phyloP scores from a whole-genome alignment of 2,888 invertebrate species.

The Eupithecia pulchellata region DNA sequence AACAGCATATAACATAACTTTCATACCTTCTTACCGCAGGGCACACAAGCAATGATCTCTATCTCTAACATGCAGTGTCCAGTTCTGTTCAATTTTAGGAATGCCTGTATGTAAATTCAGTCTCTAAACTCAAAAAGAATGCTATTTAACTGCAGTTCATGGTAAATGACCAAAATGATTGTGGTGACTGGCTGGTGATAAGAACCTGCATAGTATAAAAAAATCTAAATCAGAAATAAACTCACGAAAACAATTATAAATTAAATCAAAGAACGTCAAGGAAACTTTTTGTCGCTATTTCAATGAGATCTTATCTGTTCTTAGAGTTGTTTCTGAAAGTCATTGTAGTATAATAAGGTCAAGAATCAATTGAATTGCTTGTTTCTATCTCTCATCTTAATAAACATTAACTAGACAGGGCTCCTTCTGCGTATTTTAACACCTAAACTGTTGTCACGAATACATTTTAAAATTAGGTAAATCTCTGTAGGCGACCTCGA shows the following conservation, averaged over 20 bases:
- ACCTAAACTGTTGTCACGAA: too few species aligned
- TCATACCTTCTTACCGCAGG: too few species aligned
- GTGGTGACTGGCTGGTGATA: not conserved
- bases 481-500: too few species aligned
- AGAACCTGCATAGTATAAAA: too few species aligned
- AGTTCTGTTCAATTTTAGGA: not conserved
- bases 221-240: not conserved
- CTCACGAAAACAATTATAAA: constrained; percentile 9
- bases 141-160: too few species aligned
- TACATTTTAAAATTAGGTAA: too few species aligned
- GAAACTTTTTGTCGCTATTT: constrained; percentile 32
- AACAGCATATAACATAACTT: too few species aligned
- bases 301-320: constrained; percentile 30
- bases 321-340: constrained; percentile 27
- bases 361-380: constrained; percentile 20
- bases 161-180: too few species aligned
- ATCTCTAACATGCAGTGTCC: not conserved
- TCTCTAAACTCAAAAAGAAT: too few species aligned
- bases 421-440: not conserved
- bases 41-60: too few species aligned
- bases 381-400: not conserved
- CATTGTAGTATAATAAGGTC: constrained; percentile 25
- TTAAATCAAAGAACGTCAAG: constrained; percentile 34
- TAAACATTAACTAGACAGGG: not conserved
- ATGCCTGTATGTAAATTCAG: too few species aligned